Percentiles rank a stretch among this genome's conserved stretches.
phyloP scores from a whole-genome alignment of 2,888 invertebrate species.

The Microctonus brassicae region DNA sequence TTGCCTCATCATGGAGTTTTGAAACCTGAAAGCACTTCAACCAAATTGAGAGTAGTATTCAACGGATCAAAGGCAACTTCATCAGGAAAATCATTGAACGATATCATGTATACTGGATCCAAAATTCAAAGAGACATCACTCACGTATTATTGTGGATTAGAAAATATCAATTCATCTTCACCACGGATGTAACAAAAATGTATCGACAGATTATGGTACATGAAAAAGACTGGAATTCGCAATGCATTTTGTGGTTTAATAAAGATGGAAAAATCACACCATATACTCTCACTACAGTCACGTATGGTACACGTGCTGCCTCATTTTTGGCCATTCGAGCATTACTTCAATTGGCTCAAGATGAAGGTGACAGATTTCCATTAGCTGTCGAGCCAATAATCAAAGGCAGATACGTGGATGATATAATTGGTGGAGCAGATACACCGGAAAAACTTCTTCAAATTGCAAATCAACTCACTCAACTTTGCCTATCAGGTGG shows the following conservation, averaged over 20 bases:
- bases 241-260: not conserved
- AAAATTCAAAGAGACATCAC: not conserved
- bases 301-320: not conserved
- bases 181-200: not conserved
- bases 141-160: not conserved
- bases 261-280: not conserved
- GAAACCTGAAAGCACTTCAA: not conserved
- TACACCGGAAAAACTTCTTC: not conserved
- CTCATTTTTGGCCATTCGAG: not conserved
- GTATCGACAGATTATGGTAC: not conserved
- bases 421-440: constrained; percentile 33
- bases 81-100: not conserved
- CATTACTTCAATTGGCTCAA: not conserved
- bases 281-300: not conserved
- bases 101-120: not conserved
- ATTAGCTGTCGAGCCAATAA: constrained; percentile 18
- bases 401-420: not conserved
- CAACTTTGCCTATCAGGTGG: constrained; percentile 35
- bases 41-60: not conserved
- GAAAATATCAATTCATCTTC: not conserved
- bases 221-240: not conserved
- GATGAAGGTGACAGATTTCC: constrained; percentile 17
- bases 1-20: not conserved
- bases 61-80: not conserved
- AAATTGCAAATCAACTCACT: not conserved